These are phyloP conservation scores for Oscheius sp. DNA, from an alignment of 1,140 invertebrate genomes.

Conservation along the genomic window DNA sequence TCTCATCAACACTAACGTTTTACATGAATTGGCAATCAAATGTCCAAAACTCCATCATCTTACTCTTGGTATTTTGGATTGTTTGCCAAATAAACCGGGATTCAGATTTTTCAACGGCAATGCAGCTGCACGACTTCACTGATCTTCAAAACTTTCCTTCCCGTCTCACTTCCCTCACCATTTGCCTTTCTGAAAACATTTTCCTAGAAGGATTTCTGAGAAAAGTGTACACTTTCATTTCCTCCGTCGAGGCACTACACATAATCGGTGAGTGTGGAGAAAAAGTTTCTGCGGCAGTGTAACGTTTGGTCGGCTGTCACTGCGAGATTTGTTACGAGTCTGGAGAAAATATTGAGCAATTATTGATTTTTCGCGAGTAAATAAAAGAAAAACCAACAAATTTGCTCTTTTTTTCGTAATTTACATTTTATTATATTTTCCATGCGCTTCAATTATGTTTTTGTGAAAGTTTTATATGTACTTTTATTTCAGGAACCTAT, in stretches of 20 bases:
- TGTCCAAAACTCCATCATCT: constrained; percentile 96
- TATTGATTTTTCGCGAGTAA: too few species aligned
- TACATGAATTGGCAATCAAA: constrained; percentile 92
- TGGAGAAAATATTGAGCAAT: too few species aligned
- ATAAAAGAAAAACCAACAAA: too few species aligned
- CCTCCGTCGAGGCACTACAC: constrained; percentile 95
- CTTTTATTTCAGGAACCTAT: constrained; percentile 84
- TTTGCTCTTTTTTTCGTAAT: neutral
- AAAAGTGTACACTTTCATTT: constrained; percentile 99
- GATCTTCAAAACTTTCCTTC: constrained; percentile 93
- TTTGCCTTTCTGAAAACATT: constrained; percentile 97
- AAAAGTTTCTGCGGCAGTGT: neutral
- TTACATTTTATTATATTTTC: neutral
- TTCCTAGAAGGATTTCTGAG: constrained; percentile 99
- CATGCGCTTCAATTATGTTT: neutral
- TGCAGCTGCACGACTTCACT: constrained; percentile 94
- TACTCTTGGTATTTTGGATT: constrained; percentile 73
- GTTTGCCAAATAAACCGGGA: neutral
- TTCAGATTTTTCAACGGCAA: constrained; percentile 60
- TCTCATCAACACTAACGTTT: constrained; percentile 91
- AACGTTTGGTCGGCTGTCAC: neutral
- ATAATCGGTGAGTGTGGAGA: constrained; percentile 75
- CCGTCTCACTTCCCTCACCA: constrained; percentile 91
- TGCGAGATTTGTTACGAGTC: neutral
- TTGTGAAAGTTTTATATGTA: neutral